Base-by-base conservation (phyloP, 2,888 invertebrate genomes). In the Teinopalpus imperialis region DNA sequence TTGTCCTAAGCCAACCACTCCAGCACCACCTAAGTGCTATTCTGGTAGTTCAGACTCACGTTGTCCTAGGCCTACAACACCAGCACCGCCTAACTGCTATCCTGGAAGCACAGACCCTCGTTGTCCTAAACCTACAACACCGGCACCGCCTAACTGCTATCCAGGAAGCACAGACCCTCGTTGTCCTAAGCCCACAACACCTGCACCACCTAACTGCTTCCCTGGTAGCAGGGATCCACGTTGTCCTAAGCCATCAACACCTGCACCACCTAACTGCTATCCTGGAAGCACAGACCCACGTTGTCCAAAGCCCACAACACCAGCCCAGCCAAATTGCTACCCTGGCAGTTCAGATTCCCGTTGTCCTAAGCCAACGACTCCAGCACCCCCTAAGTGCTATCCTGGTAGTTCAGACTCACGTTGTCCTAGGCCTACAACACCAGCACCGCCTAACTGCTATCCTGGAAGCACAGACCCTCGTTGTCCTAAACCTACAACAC, bases 401-500 rank as follows among this genome's bases (percentile, higher is more conserved):
- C 69, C 3, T 61, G 69, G 1, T 50, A 40, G 4, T 47, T 43
- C 1, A 70, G 66, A 51, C 69, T 56, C 12, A 62, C 63, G 18
- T 74, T 76, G 37, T 66, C 70, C 1, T n/a, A 54, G 49, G 41
- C 62, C 75, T 57, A 46, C 61, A 58, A 52, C 79, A 35, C 69
- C 54, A 0, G 44, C 59, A 1, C 0, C 18, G 46, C 0, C 18
- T 53, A 53, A 48, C 47, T 74, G 76, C 31, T 74, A 73, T 16
- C 74, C 75, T 23, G 75, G 74, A 34, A 72, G 76, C 0, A 55
- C 54, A 1, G 71, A 78, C 7, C 75, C 74, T 1, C 63, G 59
- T 12, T 82, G 82, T 47, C 75, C 69, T 48, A 23, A 23, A 8
- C 35, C 35, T 3, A 24, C 35, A 14, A 23, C 35, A 4, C 35